Conservation (phyloP, 1,140 invertebrate genomes). For the Drosophila sturtevanti region DNA sequence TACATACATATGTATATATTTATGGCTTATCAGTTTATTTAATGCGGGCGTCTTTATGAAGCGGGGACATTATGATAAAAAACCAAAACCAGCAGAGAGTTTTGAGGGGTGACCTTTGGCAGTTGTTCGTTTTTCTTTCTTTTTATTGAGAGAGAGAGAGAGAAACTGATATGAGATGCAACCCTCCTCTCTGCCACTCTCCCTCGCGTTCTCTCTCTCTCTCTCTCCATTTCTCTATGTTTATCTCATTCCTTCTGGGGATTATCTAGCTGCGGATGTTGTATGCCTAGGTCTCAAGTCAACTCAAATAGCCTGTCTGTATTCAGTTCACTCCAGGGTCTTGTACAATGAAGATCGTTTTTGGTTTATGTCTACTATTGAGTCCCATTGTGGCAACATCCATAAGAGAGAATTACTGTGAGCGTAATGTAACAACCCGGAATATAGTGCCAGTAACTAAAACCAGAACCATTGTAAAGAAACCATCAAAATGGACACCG, state of each 20-base stretch:
- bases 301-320: not conserved
- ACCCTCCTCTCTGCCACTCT: conserved; percentile 32
- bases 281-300: conserved; percentile 34
- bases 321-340: conserved; percentile 45
- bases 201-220: not conserved
- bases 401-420: conserved; percentile 52
- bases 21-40: conserved; percentile 43
- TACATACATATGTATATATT: not conserved
- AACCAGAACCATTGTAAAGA: conserved; percentile 41
- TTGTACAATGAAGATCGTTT: conserved; percentile 35
- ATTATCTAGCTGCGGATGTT: conserved; percentile 51
- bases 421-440: conserved; percentile 53
- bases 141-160: not conserved
- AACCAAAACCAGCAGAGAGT: conserved; percentile 24
- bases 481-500: conserved; percentile 50
- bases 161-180: not conserved
- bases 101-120: conserved; percentile 43
- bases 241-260: conserved; percentile 3
- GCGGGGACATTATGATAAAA: conserved; percentile 56
- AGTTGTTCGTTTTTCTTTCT: not conserved
- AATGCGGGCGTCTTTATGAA: conserved; percentile 58
- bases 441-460: conserved; percentile 48
- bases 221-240: not conserved
- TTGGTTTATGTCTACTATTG: conserved; percentile 33
- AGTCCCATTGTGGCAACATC: conserved; percentile 17